phyloP scores from a whole-genome alignment of 2,113 vertebrate species.

The Cebidichthys violaceus region DNA sequence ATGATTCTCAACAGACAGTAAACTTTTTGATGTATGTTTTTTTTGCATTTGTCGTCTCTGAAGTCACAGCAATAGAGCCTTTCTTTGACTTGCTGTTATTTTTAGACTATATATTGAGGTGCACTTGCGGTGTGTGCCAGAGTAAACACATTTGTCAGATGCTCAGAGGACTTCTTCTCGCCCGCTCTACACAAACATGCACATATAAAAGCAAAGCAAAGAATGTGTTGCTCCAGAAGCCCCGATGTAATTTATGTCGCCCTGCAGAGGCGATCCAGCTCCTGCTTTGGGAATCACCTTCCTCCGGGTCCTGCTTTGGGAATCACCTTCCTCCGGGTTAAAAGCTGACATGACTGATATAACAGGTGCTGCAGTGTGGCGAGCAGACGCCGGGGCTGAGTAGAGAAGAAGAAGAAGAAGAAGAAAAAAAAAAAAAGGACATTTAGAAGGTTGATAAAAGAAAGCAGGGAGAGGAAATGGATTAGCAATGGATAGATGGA shows the following conservation, averaged over 20 bases:
- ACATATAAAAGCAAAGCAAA: slow-evolving; percentile 43
- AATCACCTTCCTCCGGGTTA: slow-evolving; percentile 38
- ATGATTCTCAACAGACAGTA: neutral
- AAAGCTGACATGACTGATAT: slow-evolving; percentile 59
- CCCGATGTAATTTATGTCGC: slow-evolving; percentile 28
- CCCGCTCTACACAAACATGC: slow-evolving; percentile 19
- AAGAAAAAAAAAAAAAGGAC: slow-evolving; percentile 18
- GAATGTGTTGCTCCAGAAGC: slow-evolving; percentile 14
- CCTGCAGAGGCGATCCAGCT: slow-evolving; percentile 12
- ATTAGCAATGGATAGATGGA: slow-evolving; percentile 60
- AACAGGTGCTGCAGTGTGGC: slow-evolving; percentile 51
- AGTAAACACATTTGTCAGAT: slow-evolving; percentile 13
- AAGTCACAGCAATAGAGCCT: neutral
- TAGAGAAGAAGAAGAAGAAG: slow-evolving; percentile 16
- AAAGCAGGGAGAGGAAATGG: slow-evolving; percentile 54
- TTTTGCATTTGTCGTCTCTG: neutral
- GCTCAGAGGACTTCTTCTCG: slow-evolving; percentile 14
- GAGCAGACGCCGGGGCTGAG: slow-evolving; percentile 18
- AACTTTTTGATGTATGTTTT: neutral
- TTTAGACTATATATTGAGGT: slow-evolving; percentile 11
- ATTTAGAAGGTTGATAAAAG: slow-evolving; percentile 64
- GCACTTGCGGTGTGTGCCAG: neutral
- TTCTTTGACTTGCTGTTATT: neutral
- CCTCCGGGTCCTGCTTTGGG: slow-evolving; percentile 31
- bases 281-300: slow-evolving; percentile 23